Evolutionary conservation across 2,113 vertebrate genomes (phyloP), one percentile per base, ranked within the genome.

Genomic region (Zosterops hypoxanthus): DNA sequence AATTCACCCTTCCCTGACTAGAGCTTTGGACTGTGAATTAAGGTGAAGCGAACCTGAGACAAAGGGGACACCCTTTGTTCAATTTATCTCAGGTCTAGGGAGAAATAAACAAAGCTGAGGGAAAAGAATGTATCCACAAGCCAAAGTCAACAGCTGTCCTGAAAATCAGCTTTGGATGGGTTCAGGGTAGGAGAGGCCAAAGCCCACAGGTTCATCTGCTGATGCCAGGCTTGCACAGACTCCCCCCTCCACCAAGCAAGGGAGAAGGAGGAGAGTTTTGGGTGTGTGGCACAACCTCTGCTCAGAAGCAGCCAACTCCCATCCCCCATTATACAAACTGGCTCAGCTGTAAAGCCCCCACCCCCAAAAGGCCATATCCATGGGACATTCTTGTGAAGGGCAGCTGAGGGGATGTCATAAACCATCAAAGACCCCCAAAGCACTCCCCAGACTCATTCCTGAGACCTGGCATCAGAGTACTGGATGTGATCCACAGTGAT

Each of bases 181-280:
- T n/a, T 85, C 4, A 4, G 6, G 7, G 19, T 23, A 7, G 9
- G 11, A 12, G 5, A 73, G 11, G 12, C 23, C 28, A n/a, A n/a
- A n/a, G 19, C 28, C n/a, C 50, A 47, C 14, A 56, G 69, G 9
- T 11, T 64, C 28, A 64, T 47, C 28, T 56, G 49, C 41, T 26
- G 28, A 47, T 28, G 19, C 23, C 9, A 11, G 41, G 12, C n/a
- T 56, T 47, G 19, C 41, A 56, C 9, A 56, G 23, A 9, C 34
- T 19, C 4, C 4, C 9, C 8, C 2, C 36, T 29, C 41, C 0
- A 0, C 7, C 19, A 49, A 1, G 24, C 52, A 57, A 25, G 12
- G 12, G 29, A 15, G 6, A n/a, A 75, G 29, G 42, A 65, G 20
- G 8, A 57, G 20, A 49, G 24, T 57, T 49, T 57, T 21, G 29